phyloP scores from a whole-genome alignment of 2,888 invertebrate genomes.

The Muscina levida region DNA sequence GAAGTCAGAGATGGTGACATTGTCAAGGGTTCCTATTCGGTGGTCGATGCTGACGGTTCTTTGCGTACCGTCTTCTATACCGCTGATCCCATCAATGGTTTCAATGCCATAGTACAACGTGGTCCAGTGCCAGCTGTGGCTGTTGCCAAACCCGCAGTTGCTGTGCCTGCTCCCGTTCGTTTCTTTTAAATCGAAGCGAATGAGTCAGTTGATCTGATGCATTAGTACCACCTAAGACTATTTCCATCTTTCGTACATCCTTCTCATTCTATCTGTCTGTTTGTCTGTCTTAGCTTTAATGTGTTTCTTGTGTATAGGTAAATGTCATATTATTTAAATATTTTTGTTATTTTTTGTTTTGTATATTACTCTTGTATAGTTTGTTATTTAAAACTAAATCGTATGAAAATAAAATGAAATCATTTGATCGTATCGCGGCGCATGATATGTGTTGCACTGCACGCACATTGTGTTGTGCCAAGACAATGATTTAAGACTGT shows the following conservation, averaged over 20 bases:
- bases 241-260: neutral
- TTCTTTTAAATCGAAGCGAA: slow-evolving; percentile 54
- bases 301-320: slow-evolving; percentile 24
- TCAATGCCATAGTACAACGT: slow-evolving; percentile 82
- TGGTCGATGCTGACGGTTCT: slow-evolving; percentile 76
- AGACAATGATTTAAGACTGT: slow-evolving; percentile 63
- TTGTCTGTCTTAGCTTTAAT: neutral
- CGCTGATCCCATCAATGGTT: slow-evolving; percentile 76
- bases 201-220: neutral
- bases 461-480: slow-evolving; percentile 23
- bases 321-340: slow-evolving; percentile 55
- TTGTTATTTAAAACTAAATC: slow-evolving; percentile 42
- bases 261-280: slow-evolving; percentile 6
- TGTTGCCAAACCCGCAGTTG: slow-evolving; percentile 69
- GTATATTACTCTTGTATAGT: no score
- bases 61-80: slow-evolving; percentile 76
- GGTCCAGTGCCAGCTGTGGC: slow-evolving; percentile 79
- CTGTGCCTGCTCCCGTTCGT: slow-evolving; percentile 68
- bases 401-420: slow-evolving; percentile 36
- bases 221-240: neutral
- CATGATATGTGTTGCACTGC: slow-evolving; percentile 31
- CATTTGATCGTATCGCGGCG: slow-evolving; percentile 38
- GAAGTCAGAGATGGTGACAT: slow-evolving; percentile 83
- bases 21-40: slow-evolving; percentile 80
- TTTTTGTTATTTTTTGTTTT: slow-evolving; percentile 44